Evolutionary conservation across 2,797 vertebrate species (phyloP), one percentile per base, ranked within the genome.

Genomic region (Vespertilio murinus): DNA sequence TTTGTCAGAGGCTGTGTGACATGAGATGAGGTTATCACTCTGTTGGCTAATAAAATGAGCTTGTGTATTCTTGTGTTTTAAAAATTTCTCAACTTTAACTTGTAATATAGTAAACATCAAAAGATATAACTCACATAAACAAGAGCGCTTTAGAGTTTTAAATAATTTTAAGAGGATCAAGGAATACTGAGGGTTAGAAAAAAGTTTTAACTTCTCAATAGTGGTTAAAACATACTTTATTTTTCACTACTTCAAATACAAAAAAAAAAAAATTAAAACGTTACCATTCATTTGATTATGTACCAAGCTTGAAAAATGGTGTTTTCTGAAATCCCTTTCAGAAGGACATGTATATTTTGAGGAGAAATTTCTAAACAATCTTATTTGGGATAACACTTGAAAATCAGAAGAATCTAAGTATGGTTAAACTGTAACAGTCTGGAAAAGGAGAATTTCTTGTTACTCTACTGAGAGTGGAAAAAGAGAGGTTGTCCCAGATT

Each of bases 291-390:
- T 56, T 88, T 38, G 33, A 79, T 65, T 79, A 40, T 22, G 11
- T 64, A 75, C n/a, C 38, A 88, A 54, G 9, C 40, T 40, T 74
- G 17, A 33, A 83, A 94, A 61, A 83, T 85, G 4, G 13, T 45
- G 73, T 56, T 92, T 90, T 88, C 25, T 90, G 28, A 35, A 69
- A 79, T 59, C n/a, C n/a, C 38, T 94, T 80, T 84, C 40, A 92
- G 23, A 87, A 65, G 23, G 83, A 80, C 33, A 80, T 70, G 33
- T 33, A 38, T 84, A 89, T 69, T 81, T 65, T 13, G 78, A 42
- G n/a, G 56, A 92, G 30, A 90, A 77, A 79, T 69, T 81, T 73
- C 59, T 22, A 85, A 71, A 75, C 54, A 49, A 83, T 79, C 52
- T 83, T 86, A 79, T 70, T 80, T 75, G 18, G n/a, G 22, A 59